Base-by-base conservation (phyloP, 2,888 invertebrate species). In the Icerya purchasi region DNA sequence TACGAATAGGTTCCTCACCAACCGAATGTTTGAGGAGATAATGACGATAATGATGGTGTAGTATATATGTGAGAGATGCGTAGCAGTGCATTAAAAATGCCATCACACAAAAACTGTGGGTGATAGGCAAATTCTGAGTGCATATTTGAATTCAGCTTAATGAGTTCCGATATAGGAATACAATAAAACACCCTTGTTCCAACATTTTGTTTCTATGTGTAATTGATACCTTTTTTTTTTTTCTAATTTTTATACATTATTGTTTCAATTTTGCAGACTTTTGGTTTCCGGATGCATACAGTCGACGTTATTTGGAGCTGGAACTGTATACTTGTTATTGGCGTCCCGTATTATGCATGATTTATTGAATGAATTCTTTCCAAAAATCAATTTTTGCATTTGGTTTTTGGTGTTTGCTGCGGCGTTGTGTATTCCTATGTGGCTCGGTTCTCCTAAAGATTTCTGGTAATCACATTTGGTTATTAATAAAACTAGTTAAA, bases 401-500 rank as follows among this genome's bases (percentile, higher is more conserved):
- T 82, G 82, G 78, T 78, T 80, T 67, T 68, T 82, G 50, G 72
- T 82, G 22, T 76, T 83, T 19, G 78, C 78, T 0, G 73, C 72
- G 0, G 69, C 75, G 0, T 73, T 83, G 66, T 76, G 78, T 10
- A 82, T 83, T 0, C 70, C 79, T 1, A 76, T 79, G 69, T 80
- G 82, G 75, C 74, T 82, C 20, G 82, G 81, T 24, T 78, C 82
- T 0, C 83, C 84, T 0, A 82, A 80, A 68, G 83, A 84, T 68
- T 83, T 84, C 68, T 76, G 80, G 84, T 83, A 58, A 24, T 14
- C 18, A 61, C 14, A n/a, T n/a, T n/a, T n/a, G n/a, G n/a, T n/a
- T n/a, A n/a, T n/a, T n/a, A n/a, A n/a, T n/a, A n/a, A n/a, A n/a
- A n/a, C n/a, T n/a, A n/a, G n/a, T n/a, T n/a, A n/a, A n/a, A n/a